Conservation (phyloP, 2,888 invertebrate genomes). For the Plagiodera versicolora region DNA sequence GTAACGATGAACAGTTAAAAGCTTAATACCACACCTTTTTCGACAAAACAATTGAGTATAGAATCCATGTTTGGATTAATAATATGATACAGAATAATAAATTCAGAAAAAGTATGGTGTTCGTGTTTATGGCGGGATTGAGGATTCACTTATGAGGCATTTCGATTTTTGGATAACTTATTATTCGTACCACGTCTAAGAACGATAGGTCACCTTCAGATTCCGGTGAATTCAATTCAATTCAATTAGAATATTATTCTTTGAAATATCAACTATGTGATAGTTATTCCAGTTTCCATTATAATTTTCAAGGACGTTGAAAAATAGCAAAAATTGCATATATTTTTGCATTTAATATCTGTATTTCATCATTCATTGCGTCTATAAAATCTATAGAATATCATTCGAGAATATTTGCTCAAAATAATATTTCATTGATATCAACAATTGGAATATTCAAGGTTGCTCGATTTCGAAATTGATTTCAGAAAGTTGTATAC, state of each 20-base stretch:
- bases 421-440: too few relatives aligned
- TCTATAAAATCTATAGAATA: too few relatives aligned
- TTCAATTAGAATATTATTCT: neutral
- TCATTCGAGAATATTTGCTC: too few relatives aligned
- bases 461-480: too few relatives aligned
- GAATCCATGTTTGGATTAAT: conserved; percentile 44
- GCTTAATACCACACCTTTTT: conserved; percentile 42
- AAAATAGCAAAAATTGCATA: too few relatives aligned
- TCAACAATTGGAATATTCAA: too few relatives aligned
- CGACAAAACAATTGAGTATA: conserved; percentile 41
- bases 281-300: too few relatives aligned
- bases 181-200: conserved; percentile 28
- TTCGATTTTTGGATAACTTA: conserved; percentile 27
- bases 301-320: too few relatives aligned
- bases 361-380: too few relatives aligned
- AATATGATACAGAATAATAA: conserved; percentile 34
- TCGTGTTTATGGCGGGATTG: conserved; percentile 24
- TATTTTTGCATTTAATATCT: too few relatives aligned
- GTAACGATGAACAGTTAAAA: conserved; percentile 39
- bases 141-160: conserved; percentile 29
- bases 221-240: conserved; percentile 9
- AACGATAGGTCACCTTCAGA: conserved; percentile 19
- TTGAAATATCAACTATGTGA: too few relatives aligned
- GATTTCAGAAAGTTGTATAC: too few relatives aligned
- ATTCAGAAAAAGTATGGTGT: conserved; percentile 33